A percentile compares a stretch with the other conserved stretches of the same genome.
Conservation (phyloP, 1,140 invertebrate genomes). For the Ceratina calcarata region DNA sequence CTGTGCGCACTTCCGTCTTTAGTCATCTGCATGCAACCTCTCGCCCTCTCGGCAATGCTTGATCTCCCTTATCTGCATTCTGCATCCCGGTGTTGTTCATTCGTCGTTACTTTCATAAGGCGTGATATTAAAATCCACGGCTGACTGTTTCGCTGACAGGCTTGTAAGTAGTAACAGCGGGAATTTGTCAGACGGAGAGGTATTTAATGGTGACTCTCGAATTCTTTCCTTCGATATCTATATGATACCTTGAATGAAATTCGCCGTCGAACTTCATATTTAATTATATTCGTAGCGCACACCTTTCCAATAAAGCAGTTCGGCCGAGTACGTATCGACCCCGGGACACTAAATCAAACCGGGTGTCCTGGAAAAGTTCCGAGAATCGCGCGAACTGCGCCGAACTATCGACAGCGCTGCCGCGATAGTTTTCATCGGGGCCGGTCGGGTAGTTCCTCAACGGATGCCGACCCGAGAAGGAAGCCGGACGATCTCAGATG, state of each 20-base stretch:
- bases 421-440: constrained; percentile 22
- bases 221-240: no score
- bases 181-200: no score
- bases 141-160: neutral
- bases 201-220: no score
- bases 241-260: neutral
- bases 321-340: neutral
- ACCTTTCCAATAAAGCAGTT: neutral
- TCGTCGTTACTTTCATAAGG: neutral
- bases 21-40: constrained; percentile 15
- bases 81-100: neutral
- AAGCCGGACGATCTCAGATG: constrained; percentile 1
- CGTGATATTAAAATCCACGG: constrained; percentile 1
- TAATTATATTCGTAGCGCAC: constrained; percentile 11
- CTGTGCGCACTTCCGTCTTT: constrained; percentile 39
- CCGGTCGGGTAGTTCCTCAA: neutral
- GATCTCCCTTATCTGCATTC: neutral
- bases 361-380: constrained; percentile 4
- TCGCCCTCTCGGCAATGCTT: neutral
- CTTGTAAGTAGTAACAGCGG: no score
- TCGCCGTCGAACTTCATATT: neutral
- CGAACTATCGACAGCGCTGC: constrained; percentile 2
- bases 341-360: constrained; percentile 17
- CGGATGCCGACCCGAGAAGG: neutral
- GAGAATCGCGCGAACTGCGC: constrained; percentile 4